Conservation (phyloP, 30 jellyfish, hydroid and myxozoan genomes). For the Pseudorhiza aurosa region DNA sequence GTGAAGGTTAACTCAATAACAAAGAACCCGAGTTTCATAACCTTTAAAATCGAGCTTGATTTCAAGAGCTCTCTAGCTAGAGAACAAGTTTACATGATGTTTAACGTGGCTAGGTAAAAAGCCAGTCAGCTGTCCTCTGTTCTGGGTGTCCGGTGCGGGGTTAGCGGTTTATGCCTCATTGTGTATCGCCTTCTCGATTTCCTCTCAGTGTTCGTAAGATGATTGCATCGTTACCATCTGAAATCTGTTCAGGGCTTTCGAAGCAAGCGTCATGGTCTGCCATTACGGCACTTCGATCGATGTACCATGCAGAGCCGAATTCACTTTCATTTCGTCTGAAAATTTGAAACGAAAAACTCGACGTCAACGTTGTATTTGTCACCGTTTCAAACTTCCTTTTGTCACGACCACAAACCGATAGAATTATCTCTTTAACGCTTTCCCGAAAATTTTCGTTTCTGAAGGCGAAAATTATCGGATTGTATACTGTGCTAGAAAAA, state of each 20-base stretch:
- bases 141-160: too few relatives aligned
- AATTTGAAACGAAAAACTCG: conserved; percentile 48
- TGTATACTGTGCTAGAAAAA: conserved; percentile 55
- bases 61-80: too few relatives aligned
- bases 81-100: too few relatives aligned
- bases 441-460: conserved; percentile 42
- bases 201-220: conserved; percentile 5
- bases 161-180: neutral
- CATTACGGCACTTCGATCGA: neutral
- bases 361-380: conserved; percentile 17
- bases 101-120: too few relatives aligned
- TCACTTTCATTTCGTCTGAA: conserved; percentile 23
- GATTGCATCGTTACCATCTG: conserved; percentile 2
- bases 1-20: too few relatives aligned
- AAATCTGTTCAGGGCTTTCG: neutral
- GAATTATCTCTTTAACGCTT: conserved; percentile 44
- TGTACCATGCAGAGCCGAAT: conserved; percentile 49
- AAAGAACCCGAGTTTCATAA: too few relatives aligned
- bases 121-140: too few relatives aligned
- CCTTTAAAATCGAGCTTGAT: too few relatives aligned
- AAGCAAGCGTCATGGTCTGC: neutral
- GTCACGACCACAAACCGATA: conserved; percentile 22
- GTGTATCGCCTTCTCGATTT: neutral
- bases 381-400: conserved; percentile 40
- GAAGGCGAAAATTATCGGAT: conserved; percentile 61